Evolutionary conservation across 2,797 vertebrate species (phyloP).

Genomic region (Mormyrus hasselquistii): DNA sequence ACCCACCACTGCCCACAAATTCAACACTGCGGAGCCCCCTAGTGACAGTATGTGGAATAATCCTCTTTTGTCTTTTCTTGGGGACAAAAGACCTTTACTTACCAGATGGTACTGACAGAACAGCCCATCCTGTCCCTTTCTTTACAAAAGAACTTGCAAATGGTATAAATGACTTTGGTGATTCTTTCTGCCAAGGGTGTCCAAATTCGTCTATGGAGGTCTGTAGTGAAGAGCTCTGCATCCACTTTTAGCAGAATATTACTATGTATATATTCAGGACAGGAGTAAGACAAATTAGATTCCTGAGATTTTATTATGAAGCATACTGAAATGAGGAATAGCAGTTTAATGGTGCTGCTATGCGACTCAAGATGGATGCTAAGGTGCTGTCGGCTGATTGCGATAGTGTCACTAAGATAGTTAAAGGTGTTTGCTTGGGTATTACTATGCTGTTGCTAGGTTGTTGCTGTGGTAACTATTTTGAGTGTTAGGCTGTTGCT

Average conservation of each 20-base stretch:
- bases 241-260: constrained; percentile 50
- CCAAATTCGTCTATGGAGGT: constrained; percentile 57
- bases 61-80: not conserved
- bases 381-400: not conserved
- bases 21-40: not conserved
- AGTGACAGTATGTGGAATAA: not conserved
- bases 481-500: not conserved
- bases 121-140: not conserved
- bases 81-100: not conserved
- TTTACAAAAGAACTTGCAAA: not conserved
- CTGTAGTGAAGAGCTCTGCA: constrained; percentile 52
- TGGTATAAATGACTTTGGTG: constrained; percentile 57
- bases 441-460: not conserved
- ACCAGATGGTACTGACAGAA: not conserved
- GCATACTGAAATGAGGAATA: not conserved
- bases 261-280: constrained; percentile 30
- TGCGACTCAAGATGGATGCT: not conserved
- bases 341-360: not conserved
- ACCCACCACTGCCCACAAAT: not conserved
- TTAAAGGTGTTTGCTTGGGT: not conserved
- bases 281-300: not conserved
- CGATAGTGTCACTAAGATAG: not conserved
- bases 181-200: constrained; percentile 57
- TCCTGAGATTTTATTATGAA: not conserved
- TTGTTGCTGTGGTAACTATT: not conserved